Evolutionary conservation across 2,797 vertebrate genomes (phyloP).

Genomic region (Etheostoma nigrum): DNA sequence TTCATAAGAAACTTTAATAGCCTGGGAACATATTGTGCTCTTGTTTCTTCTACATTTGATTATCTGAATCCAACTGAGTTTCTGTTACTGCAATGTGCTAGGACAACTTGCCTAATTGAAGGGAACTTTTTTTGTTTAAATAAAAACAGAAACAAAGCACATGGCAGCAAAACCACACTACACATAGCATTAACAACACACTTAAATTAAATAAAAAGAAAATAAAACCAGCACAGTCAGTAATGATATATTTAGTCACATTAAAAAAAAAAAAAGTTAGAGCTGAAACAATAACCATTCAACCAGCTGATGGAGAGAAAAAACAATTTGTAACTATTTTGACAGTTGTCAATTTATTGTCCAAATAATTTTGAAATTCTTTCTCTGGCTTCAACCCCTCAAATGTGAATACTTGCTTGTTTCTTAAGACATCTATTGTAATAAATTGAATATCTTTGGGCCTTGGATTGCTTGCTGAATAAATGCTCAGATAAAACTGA

Average conservation of each 20-base stretch:
- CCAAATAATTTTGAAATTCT: not conserved
- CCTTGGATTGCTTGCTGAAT: not conserved
- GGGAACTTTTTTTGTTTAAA: not conserved
- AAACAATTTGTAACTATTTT: not conserved
- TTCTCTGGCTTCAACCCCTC: not conserved
- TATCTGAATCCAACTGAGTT: constrained; percentile 8
- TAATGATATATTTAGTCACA: not conserved
- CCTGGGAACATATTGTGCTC: not conserved
- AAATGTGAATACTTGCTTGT: not conserved
- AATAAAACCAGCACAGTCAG: no score
- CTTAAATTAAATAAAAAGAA: not conserved
- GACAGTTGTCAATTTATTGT: not conserved
- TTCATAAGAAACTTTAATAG: constrained; percentile 1
- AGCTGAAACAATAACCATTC: not conserved
- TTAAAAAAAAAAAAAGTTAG: not conserved
- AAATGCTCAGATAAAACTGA: constrained; percentile 21
- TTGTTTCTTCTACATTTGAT: constrained; percentile 4
- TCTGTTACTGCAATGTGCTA: constrained; percentile 20
- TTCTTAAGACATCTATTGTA: not conserved
- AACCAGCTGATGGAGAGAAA: not conserved
- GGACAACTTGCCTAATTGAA: not conserved
- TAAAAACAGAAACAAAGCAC: not conserved
- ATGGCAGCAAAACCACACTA: not conserved
- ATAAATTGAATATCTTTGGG: not conserved
- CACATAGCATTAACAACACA: not conserved